Conservation (phyloP, 1,140 invertebrate species). For the Tetragonula clypearis region DNA sequence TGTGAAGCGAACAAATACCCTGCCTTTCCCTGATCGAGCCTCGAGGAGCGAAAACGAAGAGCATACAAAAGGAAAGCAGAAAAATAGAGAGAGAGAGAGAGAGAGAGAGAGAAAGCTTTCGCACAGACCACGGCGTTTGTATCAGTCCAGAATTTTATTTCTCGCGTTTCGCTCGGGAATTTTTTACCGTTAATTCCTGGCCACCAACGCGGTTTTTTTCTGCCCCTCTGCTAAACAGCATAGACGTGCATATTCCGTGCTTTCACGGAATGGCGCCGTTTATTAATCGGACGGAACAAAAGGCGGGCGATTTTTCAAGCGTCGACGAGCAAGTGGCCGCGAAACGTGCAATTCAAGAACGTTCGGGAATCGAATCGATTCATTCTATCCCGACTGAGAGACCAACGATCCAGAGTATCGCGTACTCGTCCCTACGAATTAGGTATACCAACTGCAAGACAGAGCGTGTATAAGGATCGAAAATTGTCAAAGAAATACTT, state of each 20-base stretch:
- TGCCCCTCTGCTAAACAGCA: not conserved
- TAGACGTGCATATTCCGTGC: not conserved
- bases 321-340: not conserved
- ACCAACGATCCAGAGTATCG: not conserved
- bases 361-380: not conserved
- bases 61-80: not conserved
- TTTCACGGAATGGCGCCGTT: not conserved
- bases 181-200: slow-evolving; percentile 15
- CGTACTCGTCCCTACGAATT: not conserved
- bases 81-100: too few relatives aligned
- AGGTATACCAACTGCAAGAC: not conserved
- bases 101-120: too few relatives aligned
- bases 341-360: slow-evolving; percentile 24
- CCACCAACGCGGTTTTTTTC: not conserved
- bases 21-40: slow-evolving; percentile 5
- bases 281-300: slow-evolving; percentile 35
- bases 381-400: not conserved
- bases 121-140: not conserved
- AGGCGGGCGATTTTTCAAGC: not conserved
- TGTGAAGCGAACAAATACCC: slow-evolving; percentile 50
- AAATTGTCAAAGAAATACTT: not conserved
- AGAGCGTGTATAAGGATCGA: too few relatives aligned
- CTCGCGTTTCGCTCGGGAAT: slow-evolving; percentile 8
- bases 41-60: not conserved
- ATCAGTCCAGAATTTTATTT: slow-evolving; percentile 37